Percentiles rank a stretch among this genome's conserved stretches.
Conservation (phyloP, 64 coral and sea anemone genomes). For the Catalaphyllia jardinei region DNA sequence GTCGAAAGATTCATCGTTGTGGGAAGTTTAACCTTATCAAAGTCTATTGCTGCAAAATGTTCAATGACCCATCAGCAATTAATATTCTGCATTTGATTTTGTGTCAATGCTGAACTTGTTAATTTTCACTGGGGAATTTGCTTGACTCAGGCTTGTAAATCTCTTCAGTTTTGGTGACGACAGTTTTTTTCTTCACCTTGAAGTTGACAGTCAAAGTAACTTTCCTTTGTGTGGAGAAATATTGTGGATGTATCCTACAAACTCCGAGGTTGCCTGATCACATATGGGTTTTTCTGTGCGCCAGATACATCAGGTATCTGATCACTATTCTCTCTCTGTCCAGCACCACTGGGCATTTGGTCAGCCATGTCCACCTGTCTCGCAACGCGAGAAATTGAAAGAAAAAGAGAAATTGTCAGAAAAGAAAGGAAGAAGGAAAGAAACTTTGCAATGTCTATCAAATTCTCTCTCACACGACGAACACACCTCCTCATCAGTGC, state of each 20-base stretch:
- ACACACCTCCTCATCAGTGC: too few species aligned
- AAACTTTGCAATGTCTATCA: too few species aligned
- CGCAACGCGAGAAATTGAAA: conserved; percentile 9
- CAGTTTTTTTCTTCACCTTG: neutral
- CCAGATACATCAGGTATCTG: conserved; percentile 14
- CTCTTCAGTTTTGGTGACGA: conserved; percentile 5
- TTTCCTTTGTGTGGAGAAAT: neutral
- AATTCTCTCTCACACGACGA: too few species aligned
- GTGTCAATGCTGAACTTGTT: conserved; percentile 45
- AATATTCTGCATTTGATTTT: conserved; percentile 23
- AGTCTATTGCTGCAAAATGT: conserved; percentile 4
- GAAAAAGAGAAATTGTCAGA: conserved; percentile 23
- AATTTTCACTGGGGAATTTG: conserved; percentile 22
- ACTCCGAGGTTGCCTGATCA: conserved; percentile 17
- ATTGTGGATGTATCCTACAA: neutral
- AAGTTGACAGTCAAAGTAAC: neutral
- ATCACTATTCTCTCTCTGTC: neutral
- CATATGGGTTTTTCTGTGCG: conserved; percentile 6
- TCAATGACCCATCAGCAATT: conserved; percentile 45
- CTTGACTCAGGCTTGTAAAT: neutral
- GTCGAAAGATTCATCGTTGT: conserved; percentile 36
- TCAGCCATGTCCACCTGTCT: conserved; percentile 11
- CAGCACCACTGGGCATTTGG: conserved; percentile 19
- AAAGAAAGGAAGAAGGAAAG: conserved; percentile 18
- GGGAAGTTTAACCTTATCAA: conserved; percentile 1